Conservation (phyloP, 2,888 invertebrate genomes). For the Endotricha flammealis region DNA sequence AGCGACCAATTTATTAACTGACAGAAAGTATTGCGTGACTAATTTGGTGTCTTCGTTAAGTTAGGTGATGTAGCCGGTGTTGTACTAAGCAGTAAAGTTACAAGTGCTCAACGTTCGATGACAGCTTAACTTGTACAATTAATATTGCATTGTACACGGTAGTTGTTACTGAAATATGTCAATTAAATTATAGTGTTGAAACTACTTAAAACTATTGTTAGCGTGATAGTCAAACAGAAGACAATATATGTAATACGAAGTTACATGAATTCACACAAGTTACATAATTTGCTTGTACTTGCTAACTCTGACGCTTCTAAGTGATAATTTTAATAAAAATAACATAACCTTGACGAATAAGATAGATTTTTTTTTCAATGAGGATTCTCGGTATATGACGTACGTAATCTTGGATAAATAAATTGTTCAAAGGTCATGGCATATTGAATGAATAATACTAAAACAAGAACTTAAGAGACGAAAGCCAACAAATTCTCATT, state of each 20-base stretch:
- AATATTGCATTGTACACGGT: too few species aligned
- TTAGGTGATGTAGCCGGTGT: slow-evolving; percentile 4
- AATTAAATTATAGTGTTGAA: too few species aligned
- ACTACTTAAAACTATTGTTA: too few species aligned
- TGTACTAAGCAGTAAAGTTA: slow-evolving; percentile 6
- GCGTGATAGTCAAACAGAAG: too few species aligned
- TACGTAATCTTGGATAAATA: background rate
- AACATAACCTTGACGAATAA: background rate
- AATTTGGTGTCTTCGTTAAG: slow-evolving; percentile 8
- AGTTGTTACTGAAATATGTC: background rate
- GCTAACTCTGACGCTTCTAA: background rate
- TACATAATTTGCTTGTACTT: background rate
- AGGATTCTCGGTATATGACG: too few species aligned
- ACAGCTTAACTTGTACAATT: slow-evolving; percentile 12
- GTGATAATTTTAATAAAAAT: background rate
- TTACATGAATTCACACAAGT: background rate
- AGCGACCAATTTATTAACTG: slow-evolving; percentile 1
- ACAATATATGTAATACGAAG: background rate
- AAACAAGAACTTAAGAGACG: too few species aligned
- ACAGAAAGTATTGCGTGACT: slow-evolving; percentile 10
- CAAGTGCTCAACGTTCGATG: slow-evolving; percentile 10
- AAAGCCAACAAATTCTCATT: background rate
- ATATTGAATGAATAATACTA: background rate
- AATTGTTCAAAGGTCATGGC: background rate
- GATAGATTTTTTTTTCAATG: too few species aligned